A percentile compares a stretch with the other conserved stretches of the same genome.
Evolutionary conservation across 2,113 vertebrate species (phyloP).

Genomic region (Pagrus major): DNA sequence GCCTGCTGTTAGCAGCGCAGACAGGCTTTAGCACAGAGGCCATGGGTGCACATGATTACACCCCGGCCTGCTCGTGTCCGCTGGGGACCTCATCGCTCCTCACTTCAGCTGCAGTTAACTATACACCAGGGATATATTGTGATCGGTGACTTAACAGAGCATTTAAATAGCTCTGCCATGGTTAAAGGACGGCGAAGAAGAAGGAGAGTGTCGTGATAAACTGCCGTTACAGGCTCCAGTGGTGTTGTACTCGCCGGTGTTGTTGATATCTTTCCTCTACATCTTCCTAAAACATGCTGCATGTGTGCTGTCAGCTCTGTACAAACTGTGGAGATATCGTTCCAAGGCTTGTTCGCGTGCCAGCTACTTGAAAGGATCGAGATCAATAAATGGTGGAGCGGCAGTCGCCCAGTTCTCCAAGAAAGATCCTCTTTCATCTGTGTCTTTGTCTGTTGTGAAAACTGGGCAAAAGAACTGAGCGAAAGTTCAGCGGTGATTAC

Average conservation of each 20-base stretch:
- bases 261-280: not conserved
- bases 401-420: conserved; percentile 5
- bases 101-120: conserved; percentile 44
- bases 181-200: conserved; percentile 3
- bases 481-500: conserved; percentile 47
- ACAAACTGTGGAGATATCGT: conserved; percentile 2
- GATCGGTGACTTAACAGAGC: conserved; percentile 35
- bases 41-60: conserved; percentile 48
- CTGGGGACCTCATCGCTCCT: conserved; percentile 46
- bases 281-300: not conserved
- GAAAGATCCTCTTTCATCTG: conserved; percentile 20
- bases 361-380: conserved; percentile 28
- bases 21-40: conserved; percentile 36
- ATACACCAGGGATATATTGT: conserved; percentile 30
- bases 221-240: not conserved
- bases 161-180: conserved; percentile 18
- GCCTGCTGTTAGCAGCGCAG: conserved; percentile 34
- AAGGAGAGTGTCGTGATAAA: conserved; percentile 1
- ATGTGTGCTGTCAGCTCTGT: not conserved
- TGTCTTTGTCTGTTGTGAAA: conserved; percentile 47
- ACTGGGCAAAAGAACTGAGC: conserved; percentile 23
- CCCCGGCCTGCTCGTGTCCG: conserved; percentile 17
- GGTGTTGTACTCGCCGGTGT: not conserved
- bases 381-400: conserved; percentile 16
- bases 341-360: not conserved